Percentiles rank a stretch among this genome's conserved stretches.
These are phyloP conservation scores for Eustalomyia histrio DNA, from an alignment of 2,888 invertebrate species.

Conservation along the genomic window DNA sequence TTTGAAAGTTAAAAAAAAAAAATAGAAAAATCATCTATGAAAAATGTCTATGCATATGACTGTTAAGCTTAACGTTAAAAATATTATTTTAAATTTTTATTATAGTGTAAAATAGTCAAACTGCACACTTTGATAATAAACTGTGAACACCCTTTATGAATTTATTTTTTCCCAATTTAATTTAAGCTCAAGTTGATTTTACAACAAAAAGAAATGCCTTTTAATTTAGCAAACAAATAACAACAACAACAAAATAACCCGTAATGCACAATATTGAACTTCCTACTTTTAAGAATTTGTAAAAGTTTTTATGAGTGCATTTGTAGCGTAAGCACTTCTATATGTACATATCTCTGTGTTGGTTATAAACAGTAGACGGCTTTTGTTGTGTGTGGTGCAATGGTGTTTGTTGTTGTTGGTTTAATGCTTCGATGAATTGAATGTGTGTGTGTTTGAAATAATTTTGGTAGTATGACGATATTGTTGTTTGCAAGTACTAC, in stretches of 20 bases:
- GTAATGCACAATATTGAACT: constrained; percentile 45
- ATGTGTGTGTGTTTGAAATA: constrained; percentile 17
- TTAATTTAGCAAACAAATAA: constrained; percentile 33
- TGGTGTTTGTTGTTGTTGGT: constrained; percentile 27
- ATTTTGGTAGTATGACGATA: not conserved
- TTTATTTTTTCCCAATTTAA: constrained; percentile 22
- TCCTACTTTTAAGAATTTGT: constrained; percentile 30
- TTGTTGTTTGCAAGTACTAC: not conserved
- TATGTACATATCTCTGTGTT: constrained; percentile 29
- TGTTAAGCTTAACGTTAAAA: no score
- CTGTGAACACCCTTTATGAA: constrained; percentile 20
- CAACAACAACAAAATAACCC: not conserved
- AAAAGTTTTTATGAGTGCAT: not conserved
- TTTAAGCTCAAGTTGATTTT: constrained; percentile 22
- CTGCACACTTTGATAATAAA: no score
- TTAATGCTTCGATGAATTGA: not conserved
- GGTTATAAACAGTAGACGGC: constrained; percentile 36
- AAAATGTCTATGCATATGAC: no score
- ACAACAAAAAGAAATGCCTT: constrained; percentile 24
- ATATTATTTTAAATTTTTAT: no score
- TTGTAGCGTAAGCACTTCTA: constrained; percentile 25
- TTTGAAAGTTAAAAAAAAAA: no score
- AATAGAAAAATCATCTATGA: no score
- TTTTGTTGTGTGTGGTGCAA: constrained; percentile 42
- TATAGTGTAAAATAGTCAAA: no score